phyloP scores from a whole-genome alignment of 2,888 invertebrate species.

The Eupeodes latifasciatus region DNA sequence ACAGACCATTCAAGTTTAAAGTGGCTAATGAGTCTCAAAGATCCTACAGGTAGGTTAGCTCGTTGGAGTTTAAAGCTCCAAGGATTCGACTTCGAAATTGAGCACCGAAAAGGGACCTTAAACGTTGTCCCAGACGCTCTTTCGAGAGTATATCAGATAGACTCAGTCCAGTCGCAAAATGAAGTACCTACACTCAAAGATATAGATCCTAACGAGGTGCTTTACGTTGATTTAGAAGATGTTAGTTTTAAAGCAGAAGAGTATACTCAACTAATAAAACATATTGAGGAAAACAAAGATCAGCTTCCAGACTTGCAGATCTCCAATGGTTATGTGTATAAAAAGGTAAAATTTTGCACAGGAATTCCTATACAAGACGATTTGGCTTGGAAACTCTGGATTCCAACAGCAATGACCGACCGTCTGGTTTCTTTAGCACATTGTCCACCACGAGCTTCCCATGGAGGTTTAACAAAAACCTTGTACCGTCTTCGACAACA shows the following conservation, averaged over 20 bases:
- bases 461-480: constrained; percentile 23
- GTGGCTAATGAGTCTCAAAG: constrained; percentile 8
- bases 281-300: not conserved
- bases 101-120: not conserved
- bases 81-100: not conserved
- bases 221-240: not conserved
- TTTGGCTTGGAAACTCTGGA: constrained; percentile 26
- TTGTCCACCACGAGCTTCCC: constrained; percentile 7
- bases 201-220: not conserved
- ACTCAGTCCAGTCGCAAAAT: not conserved
- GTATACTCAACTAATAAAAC: not conserved
- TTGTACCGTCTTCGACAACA: not conserved
- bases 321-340: not conserved
- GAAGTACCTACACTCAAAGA: not conserved
- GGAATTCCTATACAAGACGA: constrained; percentile 17
- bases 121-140: not conserved
- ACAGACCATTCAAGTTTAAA: not conserved
- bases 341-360: not conserved
- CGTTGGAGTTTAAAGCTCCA: constrained; percentile 12
- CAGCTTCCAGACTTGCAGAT: not conserved
- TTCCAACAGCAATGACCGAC: constrained; percentile 15
- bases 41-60: not conserved
- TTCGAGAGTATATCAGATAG: not conserved
- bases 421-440: not conserved
- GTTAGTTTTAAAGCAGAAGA: not conserved